Evolutionary conservation across 2,888 invertebrate species (phyloP).

Genomic region (Trissolcus japonicus): DNA sequence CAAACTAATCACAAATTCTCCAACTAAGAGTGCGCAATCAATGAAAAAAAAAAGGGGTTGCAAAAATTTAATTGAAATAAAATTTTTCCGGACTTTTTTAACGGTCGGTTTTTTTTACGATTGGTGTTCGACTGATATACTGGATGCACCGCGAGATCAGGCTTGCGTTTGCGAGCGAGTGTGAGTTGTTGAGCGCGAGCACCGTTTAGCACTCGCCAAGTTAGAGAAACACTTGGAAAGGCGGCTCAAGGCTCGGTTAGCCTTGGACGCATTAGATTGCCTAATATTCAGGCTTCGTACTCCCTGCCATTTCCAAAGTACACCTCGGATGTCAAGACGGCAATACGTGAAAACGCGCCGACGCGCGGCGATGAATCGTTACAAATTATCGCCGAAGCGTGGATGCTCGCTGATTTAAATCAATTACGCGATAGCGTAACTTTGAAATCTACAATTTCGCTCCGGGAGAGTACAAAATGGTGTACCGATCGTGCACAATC

Average conservation of each 20-base stretch:
- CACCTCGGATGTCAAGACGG: constrained; percentile 39
- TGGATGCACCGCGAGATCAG: constrained; percentile 33
- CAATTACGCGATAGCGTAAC: constrained; percentile 29
- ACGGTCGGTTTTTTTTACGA: background rate
- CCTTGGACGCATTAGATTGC: constrained; percentile 76
- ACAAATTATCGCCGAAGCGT: constrained; percentile 16
- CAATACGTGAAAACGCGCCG: constrained; percentile 58
- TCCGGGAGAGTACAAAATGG: constrained; percentile 29
- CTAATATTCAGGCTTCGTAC: constrained; percentile 72
- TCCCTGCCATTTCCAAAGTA: constrained; percentile 56
- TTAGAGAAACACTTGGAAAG: constrained; percentile 74
- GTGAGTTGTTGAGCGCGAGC: constrained; percentile 56
- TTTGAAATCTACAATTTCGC: constrained; percentile 35
- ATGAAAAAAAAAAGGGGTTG: too few relatives aligned
- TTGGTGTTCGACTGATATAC: background rate
- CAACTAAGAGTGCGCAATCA: too few relatives aligned
- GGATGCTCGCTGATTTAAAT: constrained; percentile 31
- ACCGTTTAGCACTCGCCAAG: constrained; percentile 57
- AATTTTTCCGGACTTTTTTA: too few relatives aligned
- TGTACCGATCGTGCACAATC: constrained; percentile 30
- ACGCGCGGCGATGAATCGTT: constrained; percentile 27
- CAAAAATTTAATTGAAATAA: too few relatives aligned
- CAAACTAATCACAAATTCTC: too few relatives aligned
- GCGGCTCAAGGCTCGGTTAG: constrained; percentile 74
- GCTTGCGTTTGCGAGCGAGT: constrained; percentile 28